Base-by-base conservation (phyloP, 2,113 vertebrate genomes). In the Cephalopholis sonnerati region DNA sequence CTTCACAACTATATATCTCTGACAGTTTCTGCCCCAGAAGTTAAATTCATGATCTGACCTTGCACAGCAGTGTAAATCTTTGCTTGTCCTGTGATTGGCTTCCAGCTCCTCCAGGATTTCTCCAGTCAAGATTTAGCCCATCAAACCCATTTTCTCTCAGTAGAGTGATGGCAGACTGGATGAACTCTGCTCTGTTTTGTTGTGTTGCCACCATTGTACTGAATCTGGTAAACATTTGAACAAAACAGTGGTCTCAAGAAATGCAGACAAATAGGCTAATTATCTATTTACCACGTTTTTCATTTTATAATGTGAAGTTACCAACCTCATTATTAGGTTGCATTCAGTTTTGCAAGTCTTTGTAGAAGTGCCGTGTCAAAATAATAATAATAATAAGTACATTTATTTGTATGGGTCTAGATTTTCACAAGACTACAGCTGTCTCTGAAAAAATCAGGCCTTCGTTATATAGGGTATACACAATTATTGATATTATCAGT, bases 101-200 rank as follows among this genome's bases (percentile, higher is more conserved):
- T 39, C 94, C 93, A 58, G 86, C 59, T 16, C 89, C 61, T 24
- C 93, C 94, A 22, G 94, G 95, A 66, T 93, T 93, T 77, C 94
- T 93, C 84, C 96, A 94, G 86, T 96, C 93, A 62, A 96, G 81
- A 61, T 96, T 94, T 36, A 95, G 83, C 15, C 95, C 95, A 87
- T 96, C 95, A 85, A 96, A 97, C 2, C 88, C 86, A 57, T 93
- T 70, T 6, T 7, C 58, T 79, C 89, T 77, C 53, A 96, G 91
- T 79, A 94, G 91, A 10, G 1, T 74, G 62, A 94, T 93, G 20
- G 93, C 81, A 8, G 95, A 95, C 66, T 93, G 77, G 82, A 95
- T 95, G 80, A 96, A 95, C 7, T 3, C 92, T 63, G 83, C 44
- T 46, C 88, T 89, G 32, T 82, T 92, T 55, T 12, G 54, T 44